A percentile compares a stretch with the other conserved stretches of the same genome.
Evolutionary conservation across 2,797 vertebrate species (phyloP).

Genomic region (Danionella dracula): DNA sequence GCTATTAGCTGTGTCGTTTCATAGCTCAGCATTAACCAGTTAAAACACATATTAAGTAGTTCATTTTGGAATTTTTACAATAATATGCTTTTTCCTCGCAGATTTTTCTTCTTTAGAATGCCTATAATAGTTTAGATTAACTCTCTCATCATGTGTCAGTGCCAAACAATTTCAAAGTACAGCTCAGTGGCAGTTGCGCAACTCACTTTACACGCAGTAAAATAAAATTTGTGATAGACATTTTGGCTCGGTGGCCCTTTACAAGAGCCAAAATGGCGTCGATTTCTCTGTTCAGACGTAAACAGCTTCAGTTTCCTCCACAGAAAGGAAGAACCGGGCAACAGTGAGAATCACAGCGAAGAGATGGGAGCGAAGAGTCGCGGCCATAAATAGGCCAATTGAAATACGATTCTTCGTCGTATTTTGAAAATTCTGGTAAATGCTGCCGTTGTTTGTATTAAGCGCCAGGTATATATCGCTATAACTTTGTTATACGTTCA

Average conservation of each 20-base stretch:
- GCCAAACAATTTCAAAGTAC: background rate
- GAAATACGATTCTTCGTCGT: background rate
- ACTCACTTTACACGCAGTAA: background rate
- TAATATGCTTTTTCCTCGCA: too few relatives aligned
- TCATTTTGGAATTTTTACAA: too few relatives aligned
- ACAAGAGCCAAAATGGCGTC: slow-evolving; percentile 43
- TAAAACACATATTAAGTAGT: too few relatives aligned
- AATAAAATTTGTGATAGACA: background rate
- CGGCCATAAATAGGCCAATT: background rate
- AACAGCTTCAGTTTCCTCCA: slow-evolving; percentile 37
- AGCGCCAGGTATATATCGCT: background rate
- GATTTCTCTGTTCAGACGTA: slow-evolving; percentile 13
- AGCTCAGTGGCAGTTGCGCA: background rate
- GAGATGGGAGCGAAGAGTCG: slow-evolving; percentile 33
- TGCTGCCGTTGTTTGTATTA: background rate
- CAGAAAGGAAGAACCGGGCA: slow-evolving; percentile 39
- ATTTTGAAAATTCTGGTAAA: background rate
- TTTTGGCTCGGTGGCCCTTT: background rate
- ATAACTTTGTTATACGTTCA: background rate
- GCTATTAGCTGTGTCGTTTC: too few relatives aligned
- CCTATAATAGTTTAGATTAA: background rate
- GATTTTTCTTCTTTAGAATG: too few relatives aligned
- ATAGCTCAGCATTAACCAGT: too few relatives aligned
- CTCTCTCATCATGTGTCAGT: too few relatives aligned
- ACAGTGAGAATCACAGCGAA: slow-evolving; percentile 21